Evolutionary conservation across 2,797 vertebrate species (phyloP).

Genomic region (Acanthis flammea): DNA sequence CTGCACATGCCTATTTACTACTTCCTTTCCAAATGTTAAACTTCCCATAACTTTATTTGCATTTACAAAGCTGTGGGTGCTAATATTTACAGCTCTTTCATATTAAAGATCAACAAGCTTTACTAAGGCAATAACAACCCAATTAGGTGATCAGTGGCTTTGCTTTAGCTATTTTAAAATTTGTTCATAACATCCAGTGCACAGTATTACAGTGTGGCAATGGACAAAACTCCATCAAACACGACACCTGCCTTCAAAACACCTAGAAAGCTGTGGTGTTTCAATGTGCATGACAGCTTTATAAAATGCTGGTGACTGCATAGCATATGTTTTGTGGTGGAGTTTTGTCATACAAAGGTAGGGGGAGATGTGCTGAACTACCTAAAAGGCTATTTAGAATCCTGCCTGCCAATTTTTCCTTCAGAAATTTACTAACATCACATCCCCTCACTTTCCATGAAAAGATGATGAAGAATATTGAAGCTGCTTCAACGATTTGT

Average conservation of each 20-base stretch:
- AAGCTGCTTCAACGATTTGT: no score
- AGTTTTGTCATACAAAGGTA: no score
- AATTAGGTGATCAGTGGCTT: neutral
- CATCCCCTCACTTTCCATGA: no score
- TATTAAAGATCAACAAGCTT: neutral
- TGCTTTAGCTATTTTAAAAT: neutral
- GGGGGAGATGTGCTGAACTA: no score
- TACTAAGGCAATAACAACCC: neutral
- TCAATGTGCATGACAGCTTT: neutral
- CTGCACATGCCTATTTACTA: neutral
- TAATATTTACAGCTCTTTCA: neutral
- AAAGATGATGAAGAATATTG: no score
- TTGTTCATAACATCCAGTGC: neutral
- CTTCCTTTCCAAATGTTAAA: neutral
- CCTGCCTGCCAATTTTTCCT: no score
- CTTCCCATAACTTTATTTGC: neutral
- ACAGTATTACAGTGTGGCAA: neutral
- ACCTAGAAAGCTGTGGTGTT: neutral
- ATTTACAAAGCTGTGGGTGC: neutral
- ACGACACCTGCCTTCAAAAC: neutral
- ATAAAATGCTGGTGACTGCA: neutral
- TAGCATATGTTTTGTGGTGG: rapidly evolving
- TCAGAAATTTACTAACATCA: no score
- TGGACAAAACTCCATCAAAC: neutral
- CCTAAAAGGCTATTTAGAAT: no score